Base-by-base conservation (phyloP, 2,888 invertebrate genomes). In the Megamerina dolium region DNA sequence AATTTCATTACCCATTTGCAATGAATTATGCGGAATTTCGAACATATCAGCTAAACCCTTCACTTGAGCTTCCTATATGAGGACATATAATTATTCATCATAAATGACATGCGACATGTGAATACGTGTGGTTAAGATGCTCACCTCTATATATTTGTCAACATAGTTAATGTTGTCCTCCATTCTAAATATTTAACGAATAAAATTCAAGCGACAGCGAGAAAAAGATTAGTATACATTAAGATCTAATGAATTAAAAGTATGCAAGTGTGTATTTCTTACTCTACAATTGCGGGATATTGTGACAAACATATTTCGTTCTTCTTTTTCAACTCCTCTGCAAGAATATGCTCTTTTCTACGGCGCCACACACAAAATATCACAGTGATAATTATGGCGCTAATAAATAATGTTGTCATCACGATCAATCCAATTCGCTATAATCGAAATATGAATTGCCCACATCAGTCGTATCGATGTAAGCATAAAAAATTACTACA, bases 151-250 rank as follows among this genome's bases (percentile, higher is more conserved):
- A 55, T 76, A 74, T 57, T 78, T 78, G 54, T 78, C 76, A 17
- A 73, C 70, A 54, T 80, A 79, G 9, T 79, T 66, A 1, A 78
- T 74, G 48, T 79, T 78, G 37, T 75, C 74, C 56, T 77, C 77
- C 71, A 75, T 74, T 45, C 75, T 56, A 42, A n/a, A n/a, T n/a
- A n/a, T n/a, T n/a, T n/a, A n/a, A n/a, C n/a, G n/a, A n/a, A n/a
- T n/a, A n/a, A n/a, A n/a, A n/a, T n/a, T n/a, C n/a, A n/a, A n/a
- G n/a, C n/a, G n/a, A n/a, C n/a, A n/a, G n/a, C n/a, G n/a, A n/a
- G n/a, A n/a, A n/a, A n/a, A n/a, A n/a, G n/a, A n/a, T n/a, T n/a
- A n/a, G n/a, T n/a, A n/a, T n/a, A n/a, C n/a, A n/a, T n/a, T n/a
- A n/a, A n/a, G n/a, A n/a, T 34, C 3, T 19, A 3, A 34, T 12